A percentile compares a stretch with the other conserved stretches of the same genome.
Conservation (phyloP, 30 jellyfish, hydroid and myxozoan genomes). For the Sanderia malayensis region DNA sequence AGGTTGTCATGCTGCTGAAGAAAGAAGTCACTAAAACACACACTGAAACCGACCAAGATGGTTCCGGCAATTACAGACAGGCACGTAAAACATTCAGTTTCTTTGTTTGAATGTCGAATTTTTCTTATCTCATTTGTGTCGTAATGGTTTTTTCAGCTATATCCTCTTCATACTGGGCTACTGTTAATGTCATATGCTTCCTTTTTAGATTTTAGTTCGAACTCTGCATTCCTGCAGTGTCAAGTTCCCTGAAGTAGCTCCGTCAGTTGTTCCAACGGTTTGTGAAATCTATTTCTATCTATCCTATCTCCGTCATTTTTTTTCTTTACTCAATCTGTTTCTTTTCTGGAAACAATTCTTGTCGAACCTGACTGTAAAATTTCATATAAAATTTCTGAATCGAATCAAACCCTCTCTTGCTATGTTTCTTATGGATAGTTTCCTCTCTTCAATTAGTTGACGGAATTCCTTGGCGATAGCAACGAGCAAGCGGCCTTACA, state of each 20-base stretch:
- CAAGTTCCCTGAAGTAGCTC: conserved; percentile 96
- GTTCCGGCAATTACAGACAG: conserved; percentile 95
- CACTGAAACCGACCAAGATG: conserved; percentile 93
- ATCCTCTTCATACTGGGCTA: no score
- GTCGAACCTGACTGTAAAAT: no score
- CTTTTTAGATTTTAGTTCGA: conserved; percentile 76
- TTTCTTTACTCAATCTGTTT: no score
- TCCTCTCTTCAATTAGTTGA: conserved; percentile 32
- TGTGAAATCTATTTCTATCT: no score
- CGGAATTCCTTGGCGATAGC: conserved; percentile 96
- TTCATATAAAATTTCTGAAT: no score
- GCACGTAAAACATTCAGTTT: conserved; percentile 30
- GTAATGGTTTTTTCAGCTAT: no score
- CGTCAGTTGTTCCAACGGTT: conserved; percentile 98
- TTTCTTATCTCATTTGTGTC: no score
- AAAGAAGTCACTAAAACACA: conserved; percentile 97
- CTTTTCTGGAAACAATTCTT: no score
- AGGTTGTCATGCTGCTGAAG: conserved; percentile 95
- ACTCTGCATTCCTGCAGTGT: conserved; percentile 97
- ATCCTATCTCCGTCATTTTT: no score
- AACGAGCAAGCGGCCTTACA: conserved; percentile 99
- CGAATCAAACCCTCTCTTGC: background rate
- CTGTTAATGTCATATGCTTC: background rate
- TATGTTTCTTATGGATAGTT: no score
- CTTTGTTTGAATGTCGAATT: no score